Evolutionary conservation across 2,797 vertebrate species (phyloP), one percentile per base, ranked within the genome.

Genomic region (Lerista edwardsae): DNA sequence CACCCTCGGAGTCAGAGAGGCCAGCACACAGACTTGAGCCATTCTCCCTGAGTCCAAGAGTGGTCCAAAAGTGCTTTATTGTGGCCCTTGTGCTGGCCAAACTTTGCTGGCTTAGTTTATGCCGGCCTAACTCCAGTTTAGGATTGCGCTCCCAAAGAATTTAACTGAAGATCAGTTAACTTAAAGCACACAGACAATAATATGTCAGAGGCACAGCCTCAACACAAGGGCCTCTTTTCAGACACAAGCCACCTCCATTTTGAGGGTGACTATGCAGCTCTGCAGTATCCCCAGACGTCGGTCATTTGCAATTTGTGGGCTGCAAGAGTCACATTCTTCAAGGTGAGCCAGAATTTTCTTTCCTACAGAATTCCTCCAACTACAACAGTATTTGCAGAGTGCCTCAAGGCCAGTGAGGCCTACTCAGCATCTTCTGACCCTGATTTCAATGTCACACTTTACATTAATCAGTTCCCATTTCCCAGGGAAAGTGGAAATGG

Each of bases 91-190:
- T n/a, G n/a, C n/a, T n/a, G n/a, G n/a, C n/a, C n/a, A n/a, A n/a
- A n/a, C n/a, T n/a, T n/a, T n/a, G n/a, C n/a, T n/a, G n/a, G n/a
- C n/a, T n/a, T n/a, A n/a, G n/a, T n/a, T n/a, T n/a, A n/a, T n/a
- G n/a, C n/a, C n/a, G n/a, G n/a, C n/a, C n/a, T n/a, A n/a, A n/a
- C n/a, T n/a, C n/a, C n/a, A n/a, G n/a, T n/a, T n/a, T n/a, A n/a
- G n/a, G n/a, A n/a, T n/a, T n/a, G n/a, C n/a, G n/a, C n/a, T n/a
- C n/a, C n/a, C n/a, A n/a, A n/a, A n/a, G n/a, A n/a, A n/a, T n/a
- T n/a, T n/a, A n/a, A n/a, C n/a, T n/a, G n/a, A n/a, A 90, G 82
- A 29, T 92, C 80, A 75, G 84, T 87, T 83, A 87, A 78, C 84
- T 39, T 79, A 78, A 51, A 84, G 87, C 88, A 81, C 83, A 51